Base-by-base conservation (phyloP, 2,888 invertebrate species). In the Phania funesta region DNA sequence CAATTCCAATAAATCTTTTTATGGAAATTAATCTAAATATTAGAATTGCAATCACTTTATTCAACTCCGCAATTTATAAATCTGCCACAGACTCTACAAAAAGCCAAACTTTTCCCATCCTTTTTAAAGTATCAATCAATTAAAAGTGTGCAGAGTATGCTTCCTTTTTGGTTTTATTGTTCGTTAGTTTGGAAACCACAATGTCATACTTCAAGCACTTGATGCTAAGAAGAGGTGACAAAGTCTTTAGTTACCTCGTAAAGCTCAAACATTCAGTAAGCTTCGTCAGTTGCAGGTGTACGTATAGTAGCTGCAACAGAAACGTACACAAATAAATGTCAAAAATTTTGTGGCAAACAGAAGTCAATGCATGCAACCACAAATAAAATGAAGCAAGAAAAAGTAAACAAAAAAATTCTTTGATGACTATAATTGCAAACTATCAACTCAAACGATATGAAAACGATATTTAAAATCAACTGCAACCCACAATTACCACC, bases 371-470 rank as follows among this genome's bases (percentile, higher is more conserved):
- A 78, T 18, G 1, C 13, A 65, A 73, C 58, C 65, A 52, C 78
- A 79, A 56, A 58, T 38, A 65, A 56, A 13, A 48, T 46, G 35
- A 46, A 50, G 38, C 16, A 58, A 65, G 22, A 29, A 68, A 41
- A 46, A 44, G 18, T 26, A 29, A 46, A 58, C 38, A 58, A 50
- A 56, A 54, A 71, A 56, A 73, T 20, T 32, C 50, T 52, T 58
- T 73, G 58, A 73, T 73, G 65, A 46, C 71, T 52, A 35, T 58
- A 73, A 79, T 65, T 79, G 71, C 78, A 79, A 79, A 58, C 65
- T 65, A 11, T 52, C 44, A 16, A 73, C 56, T 73, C 50, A 65
- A 79, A 44, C 13, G 68, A 52, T 46, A 60, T 29, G 29, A 54
- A 77, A 67, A 67, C 58, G 20, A 46, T 54, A 79, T 58, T 71